Percentiles rank a stretch among this genome's conserved stretches.
Conservation (phyloP, 2,113 vertebrate species). For the Labrus mixtus region DNA sequence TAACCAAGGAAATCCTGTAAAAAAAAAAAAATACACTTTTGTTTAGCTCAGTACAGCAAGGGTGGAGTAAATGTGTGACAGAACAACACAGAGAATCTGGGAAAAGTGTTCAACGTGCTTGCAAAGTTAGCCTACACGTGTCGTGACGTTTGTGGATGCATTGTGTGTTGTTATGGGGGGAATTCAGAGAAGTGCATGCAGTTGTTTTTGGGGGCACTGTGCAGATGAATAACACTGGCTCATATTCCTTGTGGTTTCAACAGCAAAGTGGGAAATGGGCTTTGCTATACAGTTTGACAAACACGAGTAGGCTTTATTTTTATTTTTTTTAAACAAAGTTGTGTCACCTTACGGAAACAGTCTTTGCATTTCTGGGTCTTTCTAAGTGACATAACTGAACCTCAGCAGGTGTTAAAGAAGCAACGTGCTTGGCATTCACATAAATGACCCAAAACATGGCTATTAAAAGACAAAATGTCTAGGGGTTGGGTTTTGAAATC, state of each 20-base stretch:
- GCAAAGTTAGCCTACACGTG: background rate
- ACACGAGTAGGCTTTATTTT: too few relatives aligned
- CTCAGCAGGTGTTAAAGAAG: constrained; percentile 5
- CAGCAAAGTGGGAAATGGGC: background rate
- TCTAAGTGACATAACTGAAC: background rate
- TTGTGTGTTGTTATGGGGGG: background rate
- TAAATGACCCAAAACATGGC: background rate
- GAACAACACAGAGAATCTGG: background rate
- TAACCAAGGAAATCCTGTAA: background rate
- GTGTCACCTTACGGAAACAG: background rate
- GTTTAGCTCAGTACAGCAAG: background rate
- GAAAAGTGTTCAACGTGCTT: background rate
- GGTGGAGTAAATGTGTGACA: background rate
- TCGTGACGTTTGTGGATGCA: background rate
- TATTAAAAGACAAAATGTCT: constrained; percentile 2
- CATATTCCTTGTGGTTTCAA: background rate
- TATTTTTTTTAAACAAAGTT: background rate
- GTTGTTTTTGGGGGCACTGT: too few relatives aligned
- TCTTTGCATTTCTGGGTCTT: background rate
- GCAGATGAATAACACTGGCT: background rate
- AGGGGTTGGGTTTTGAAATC: background rate
- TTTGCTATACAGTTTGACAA: background rate
- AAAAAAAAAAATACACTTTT: background rate
- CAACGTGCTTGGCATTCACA: constrained; percentile 3
- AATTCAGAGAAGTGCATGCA: too few relatives aligned